These are phyloP conservation scores for Ectemnius continuus DNA, from an alignment of 2,888 invertebrate genomes.

Conservation along the genomic window DNA sequence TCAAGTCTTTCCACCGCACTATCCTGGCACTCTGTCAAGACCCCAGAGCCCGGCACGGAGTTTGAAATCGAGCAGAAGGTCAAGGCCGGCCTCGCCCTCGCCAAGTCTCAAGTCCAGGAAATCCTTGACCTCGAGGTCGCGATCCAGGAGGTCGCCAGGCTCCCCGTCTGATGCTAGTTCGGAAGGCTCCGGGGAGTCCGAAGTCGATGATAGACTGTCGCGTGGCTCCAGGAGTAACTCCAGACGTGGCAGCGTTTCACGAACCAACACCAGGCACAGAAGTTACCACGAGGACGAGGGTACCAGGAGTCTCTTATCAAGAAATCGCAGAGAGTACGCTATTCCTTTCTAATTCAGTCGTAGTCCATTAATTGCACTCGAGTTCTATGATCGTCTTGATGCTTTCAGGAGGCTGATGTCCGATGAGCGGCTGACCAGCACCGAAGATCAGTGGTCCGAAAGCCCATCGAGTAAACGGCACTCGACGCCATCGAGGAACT, in stretches of 20 bases:
- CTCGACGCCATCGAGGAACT: conserved; percentile 56
- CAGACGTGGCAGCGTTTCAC: conserved; percentile 72
- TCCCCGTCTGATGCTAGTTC: conserved; percentile 76
- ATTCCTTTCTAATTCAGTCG: no score
- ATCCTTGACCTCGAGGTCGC: conserved; percentile 81
- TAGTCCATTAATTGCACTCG: no score
- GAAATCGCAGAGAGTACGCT: conserved; percentile 69
- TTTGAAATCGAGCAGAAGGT: conserved; percentile 70
- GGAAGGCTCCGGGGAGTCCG: conserved; percentile 81
- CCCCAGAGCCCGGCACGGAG: conserved; percentile 76
- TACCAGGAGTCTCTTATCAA: conserved; percentile 54
- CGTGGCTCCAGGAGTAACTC: conserved; percentile 67
- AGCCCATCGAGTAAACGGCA: conserved; percentile 58
- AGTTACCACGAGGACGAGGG: conserved; percentile 67
- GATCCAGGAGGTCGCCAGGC: conserved; percentile 75
- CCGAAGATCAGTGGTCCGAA: conserved; percentile 70
- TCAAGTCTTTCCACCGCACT: conserved; percentile 76
- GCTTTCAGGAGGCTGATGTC: conserved; percentile 66
- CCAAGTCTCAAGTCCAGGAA: conserved; percentile 85
- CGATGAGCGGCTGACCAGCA: conserved; percentile 68
- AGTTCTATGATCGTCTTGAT: neutral
- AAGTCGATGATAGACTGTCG: conserved; percentile 78
- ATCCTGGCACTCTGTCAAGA: conserved; percentile 81
- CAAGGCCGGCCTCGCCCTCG: conserved; percentile 83
- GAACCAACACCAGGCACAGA: conserved; percentile 57